phyloP scores from a whole-genome alignment of 2,797 vertebrate species.

The Smutsia gigantea region DNA sequence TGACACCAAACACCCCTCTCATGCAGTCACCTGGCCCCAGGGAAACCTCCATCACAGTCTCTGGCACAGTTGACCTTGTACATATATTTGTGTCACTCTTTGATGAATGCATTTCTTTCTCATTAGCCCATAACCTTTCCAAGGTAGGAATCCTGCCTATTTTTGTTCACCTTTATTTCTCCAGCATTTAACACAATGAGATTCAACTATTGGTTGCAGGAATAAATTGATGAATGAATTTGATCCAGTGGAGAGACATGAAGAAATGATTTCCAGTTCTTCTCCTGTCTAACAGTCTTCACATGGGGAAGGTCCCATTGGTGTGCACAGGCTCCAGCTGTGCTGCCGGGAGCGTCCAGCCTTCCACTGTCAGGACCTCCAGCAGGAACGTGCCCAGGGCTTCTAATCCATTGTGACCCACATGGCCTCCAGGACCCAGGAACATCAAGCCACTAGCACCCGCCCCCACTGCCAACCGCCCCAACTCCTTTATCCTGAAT shows the following conservation, averaged over 20 bases:
- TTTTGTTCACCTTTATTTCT: not conserved
- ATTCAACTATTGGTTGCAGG: not conserved
- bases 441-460: not conserved
- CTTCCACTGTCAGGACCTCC: not conserved
- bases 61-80: not conserved
- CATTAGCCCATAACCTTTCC: not conserved
- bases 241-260: not conserved
- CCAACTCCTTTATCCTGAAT: not conserved
- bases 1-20: not conserved
- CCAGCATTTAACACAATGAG: not conserved
- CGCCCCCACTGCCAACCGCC: not conserved
- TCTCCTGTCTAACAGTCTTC: not conserved
- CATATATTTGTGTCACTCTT: not conserved
- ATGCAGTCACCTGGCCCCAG: not conserved
- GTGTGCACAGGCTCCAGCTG: not conserved
- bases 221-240: slow-evolving; percentile 33
- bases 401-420: not conserved
- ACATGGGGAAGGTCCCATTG: not conserved
- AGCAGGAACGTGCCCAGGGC: not conserved
- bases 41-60: not conserved
- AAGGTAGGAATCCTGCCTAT: not conserved
- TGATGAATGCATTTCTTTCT: not conserved
- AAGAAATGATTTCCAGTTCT: not conserved
- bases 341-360: not conserved
- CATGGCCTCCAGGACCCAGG: not conserved